Base-by-base conservation (phyloP, 1,140 invertebrate genomes). In the Drosophila kanapiae region DNA sequence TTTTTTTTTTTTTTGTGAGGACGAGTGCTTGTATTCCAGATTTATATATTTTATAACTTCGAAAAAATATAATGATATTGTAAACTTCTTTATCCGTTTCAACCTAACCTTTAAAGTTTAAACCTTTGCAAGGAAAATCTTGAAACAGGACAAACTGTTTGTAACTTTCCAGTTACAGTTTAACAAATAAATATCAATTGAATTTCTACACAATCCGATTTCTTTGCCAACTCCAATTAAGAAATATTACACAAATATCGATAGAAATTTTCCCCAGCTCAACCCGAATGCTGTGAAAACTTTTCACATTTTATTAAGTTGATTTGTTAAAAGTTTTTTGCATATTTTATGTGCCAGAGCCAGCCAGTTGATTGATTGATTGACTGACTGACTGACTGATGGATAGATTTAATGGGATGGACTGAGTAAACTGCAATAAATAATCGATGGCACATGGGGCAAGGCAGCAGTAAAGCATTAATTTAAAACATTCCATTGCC, bases 371-470 rank as follows among this genome's bases (percentile, higher is more conserved):
- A 77, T 77, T 60, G 74, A 77, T 77, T 63, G 71, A 56, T 42
- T 59, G 62, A 77, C 42, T 53, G 67, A 71, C 29, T 31, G 49
- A 54, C 33, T 60, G 54, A 29, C 31, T 60, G 37, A 81, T n/a
- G 42, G 64, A 57, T 62, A 75, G 80, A 75, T 75, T 60, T 80
- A 29, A 42, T 63, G 38, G 64, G 29, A 65, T 27, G 23, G 56
- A 57, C 60, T 68, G 70, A 62, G 38, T 38, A 33, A 61, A 67
- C 43, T 65, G 75, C 76, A 74, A 63, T 77, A 82, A 82, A 88
- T 74, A 88, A 88, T 70, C 78, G 62, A 86, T 80, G 49, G 38
- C 82, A 82, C 63, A 54, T 87, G 79, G 71, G 10, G 29, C 6
- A 8, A 10, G n/a, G 16, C 16, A 35, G 33, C 63, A 68, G 43